phyloP scores from a whole-genome alignment of 2,113 vertebrate species.

The Albula glossodonta region DNA sequence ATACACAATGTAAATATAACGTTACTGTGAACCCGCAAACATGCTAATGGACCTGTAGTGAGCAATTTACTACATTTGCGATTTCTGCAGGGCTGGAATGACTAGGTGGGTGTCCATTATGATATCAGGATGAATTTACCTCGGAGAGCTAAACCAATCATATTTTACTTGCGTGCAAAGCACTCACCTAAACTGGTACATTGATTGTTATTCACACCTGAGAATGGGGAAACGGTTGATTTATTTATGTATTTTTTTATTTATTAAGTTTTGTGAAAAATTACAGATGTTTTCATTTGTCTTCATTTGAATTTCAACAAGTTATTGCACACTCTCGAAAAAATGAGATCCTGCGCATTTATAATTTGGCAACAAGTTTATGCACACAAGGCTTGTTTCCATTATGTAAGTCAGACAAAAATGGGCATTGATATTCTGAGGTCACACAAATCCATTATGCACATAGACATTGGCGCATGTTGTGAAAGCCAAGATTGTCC shows the following conservation, averaged over 20 bases:
- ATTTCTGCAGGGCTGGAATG: background rate
- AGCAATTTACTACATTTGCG: background rate
- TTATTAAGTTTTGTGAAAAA: background rate
- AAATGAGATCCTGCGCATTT: too few relatives aligned
- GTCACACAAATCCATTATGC: background rate
- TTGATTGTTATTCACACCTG: background rate
- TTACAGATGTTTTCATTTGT: background rate
- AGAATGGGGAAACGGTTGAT: background rate
- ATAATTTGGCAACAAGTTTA: too few relatives aligned
- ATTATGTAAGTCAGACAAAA: too few relatives aligned
- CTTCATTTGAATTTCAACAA: background rate
- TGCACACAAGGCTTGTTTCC: too few relatives aligned
- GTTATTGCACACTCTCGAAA: too few relatives aligned
- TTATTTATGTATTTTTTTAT: too few relatives aligned
- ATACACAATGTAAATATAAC: background rate
- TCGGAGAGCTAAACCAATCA: background rate
- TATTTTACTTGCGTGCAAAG: background rate
- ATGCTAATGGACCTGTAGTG: background rate
- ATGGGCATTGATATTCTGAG: too few relatives aligned
- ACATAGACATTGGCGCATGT: background rate
- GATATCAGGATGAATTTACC: background rate
- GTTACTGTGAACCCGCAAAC: background rate
- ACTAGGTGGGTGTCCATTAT: background rate
- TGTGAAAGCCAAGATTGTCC: background rate
- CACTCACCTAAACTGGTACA: background rate